Evolutionary conservation across 2,888 invertebrate genomes (phyloP), one percentile per base, ranked within the genome.

Genomic region (Drosophila mimica): DNA sequence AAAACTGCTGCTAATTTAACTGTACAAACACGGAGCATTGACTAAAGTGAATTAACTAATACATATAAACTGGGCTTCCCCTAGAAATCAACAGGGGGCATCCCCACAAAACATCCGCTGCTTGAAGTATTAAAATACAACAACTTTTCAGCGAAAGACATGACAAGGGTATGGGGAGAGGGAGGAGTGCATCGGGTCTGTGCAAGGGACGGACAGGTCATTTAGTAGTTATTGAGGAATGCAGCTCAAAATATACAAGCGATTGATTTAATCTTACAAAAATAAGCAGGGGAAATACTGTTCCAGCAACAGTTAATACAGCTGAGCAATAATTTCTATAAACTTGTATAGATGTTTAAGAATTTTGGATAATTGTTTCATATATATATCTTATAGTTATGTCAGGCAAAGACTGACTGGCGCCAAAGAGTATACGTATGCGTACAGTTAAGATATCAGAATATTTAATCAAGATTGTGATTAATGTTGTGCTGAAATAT

Each of bases 31-130:
- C 66, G 61, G 56, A 72, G 61, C 66, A 70, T 78, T 72, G 69
- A 81, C 87, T 89, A 89, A 81, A 82, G 74, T 70, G 75, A 87
- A 83, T 84, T 87, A 79, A 54, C 73, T 79, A 46, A 78, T 54
- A 69, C 60, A 67, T 64, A 74, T 69, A 54, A 62, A 20, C 30
- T 53, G 85, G 61, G 40, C 74, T 87, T 85, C 85, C 89, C 89
- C 88, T 64, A 17, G 43, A 82, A 71, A 65, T 17, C 40, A 31
- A 67, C 63, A 28, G 74, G 88, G 89, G 89, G 73, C 66, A 74
- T 87, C 88, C 89, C 83, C 85, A 30, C 52, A 61, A 63, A 56
- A 58, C 33, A 51, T 43, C 73, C 60, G 70, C 70, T 74, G 74
- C 63, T 52, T 36, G 53, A 74, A 71, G 65, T 67, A 74, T 71